These are phyloP conservation scores for Drusus annulatus DNA, from an alignment of 1,140 invertebrate species.

Conservation along the genomic window DNA sequence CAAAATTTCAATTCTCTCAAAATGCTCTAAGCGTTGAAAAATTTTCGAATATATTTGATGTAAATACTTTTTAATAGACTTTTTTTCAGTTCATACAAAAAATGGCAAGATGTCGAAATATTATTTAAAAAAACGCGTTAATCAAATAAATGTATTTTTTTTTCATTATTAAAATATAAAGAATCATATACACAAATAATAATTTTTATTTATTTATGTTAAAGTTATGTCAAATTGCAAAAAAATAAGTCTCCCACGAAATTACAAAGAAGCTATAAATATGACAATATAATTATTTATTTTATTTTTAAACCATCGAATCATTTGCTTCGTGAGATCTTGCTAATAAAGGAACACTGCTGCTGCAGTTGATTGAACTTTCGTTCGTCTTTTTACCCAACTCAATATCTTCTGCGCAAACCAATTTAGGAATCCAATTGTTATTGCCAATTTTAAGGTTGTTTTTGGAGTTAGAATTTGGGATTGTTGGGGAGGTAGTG, in stretches of 20 bases:
- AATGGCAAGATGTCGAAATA: no score
- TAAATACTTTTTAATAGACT: not conserved
- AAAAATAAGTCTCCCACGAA: not conserved
- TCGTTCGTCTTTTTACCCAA: constrained; percentile 62
- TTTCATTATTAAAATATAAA: not conserved
- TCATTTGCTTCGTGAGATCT: constrained; percentile 40
- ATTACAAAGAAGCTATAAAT: not conserved
- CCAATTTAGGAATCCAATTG: constrained; percentile 68
- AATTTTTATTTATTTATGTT: not conserved
- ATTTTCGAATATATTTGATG: not conserved
- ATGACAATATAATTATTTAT: not conserved
- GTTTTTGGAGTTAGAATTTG: constrained; percentile 55
- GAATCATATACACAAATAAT: not conserved
- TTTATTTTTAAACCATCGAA: constrained; percentile 35
- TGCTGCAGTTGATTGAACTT: constrained; percentile 18
- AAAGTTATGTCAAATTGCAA: not conserved
- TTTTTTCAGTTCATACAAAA: no score
- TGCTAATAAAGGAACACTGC: constrained; percentile 37
- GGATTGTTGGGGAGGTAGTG: constrained; percentile 21
- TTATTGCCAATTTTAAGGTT: constrained; percentile 68
- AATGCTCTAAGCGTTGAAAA: not conserved
- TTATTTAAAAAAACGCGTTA: no score
- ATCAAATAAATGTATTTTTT: not conserved
- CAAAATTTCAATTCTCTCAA: not conserved
- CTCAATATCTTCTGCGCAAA: constrained; percentile 67